phyloP scores from a whole-genome alignment of 64 coral and sea anemone species.

The Actinia tenebrosa region DNA sequence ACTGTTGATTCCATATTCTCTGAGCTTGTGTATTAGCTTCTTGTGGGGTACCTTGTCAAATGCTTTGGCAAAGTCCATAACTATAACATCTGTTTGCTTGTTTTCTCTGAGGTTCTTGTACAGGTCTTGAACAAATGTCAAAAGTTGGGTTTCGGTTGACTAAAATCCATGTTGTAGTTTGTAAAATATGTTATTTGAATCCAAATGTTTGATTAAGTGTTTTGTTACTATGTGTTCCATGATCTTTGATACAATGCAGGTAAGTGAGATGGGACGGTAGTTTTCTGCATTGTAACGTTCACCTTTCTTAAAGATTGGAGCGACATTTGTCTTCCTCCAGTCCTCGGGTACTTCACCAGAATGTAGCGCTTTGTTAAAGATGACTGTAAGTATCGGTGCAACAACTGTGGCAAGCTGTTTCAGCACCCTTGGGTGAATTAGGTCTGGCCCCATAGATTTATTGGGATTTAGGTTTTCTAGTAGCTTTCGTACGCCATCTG shows the following conservation, averaged over 20 bases:
- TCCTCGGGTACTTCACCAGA: not conserved
- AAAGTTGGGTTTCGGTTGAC: slow-evolving; percentile 28
- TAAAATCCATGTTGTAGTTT: not conserved
- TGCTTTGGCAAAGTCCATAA: slow-evolving; percentile 17
- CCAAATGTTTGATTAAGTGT: not conserved
- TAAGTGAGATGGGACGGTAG: not conserved
- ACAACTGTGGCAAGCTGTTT: too few relatives aligned
- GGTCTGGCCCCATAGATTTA: too few relatives aligned
- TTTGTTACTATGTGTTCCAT: not conserved
- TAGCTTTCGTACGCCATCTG: too few relatives aligned
- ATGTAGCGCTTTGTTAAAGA: not conserved
- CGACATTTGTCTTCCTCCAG: not conserved
- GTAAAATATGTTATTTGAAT: not conserved
- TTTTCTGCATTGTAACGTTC: not conserved
- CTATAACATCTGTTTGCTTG: slow-evolving; percentile 13
- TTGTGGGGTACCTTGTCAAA: slow-evolving; percentile 18
- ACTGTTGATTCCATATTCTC: too few relatives aligned
- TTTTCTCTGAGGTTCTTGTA: not conserved
- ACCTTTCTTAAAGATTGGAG: not conserved
- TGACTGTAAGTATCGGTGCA: too few relatives aligned
- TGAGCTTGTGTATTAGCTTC: too few relatives aligned
- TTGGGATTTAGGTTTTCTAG: too few relatives aligned
- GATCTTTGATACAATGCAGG: not conserved
- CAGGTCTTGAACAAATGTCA: not conserved
- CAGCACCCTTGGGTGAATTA: too few relatives aligned